A percentile compares a stretch with the other conserved stretches of the same genome.
Conservation (phyloP, 2,888 invertebrate species). For the Hipparchia semele region DNA sequence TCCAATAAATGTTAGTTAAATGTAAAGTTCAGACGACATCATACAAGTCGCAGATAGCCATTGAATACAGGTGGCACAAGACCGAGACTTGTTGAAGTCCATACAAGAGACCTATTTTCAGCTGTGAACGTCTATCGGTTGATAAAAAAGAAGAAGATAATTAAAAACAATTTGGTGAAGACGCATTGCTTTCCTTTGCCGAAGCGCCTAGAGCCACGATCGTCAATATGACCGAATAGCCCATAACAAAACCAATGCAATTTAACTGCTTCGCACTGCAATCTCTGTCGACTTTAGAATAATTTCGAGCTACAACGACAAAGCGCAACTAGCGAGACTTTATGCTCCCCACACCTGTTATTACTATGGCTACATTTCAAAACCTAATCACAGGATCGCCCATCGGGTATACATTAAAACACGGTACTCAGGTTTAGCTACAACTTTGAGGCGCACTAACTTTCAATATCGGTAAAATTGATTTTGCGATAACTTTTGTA, state of each 20-base stretch:
- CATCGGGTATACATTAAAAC: constrained; percentile 3
- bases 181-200: not conserved
- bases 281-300: constrained; percentile 30
- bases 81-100: no score
- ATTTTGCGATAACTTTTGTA: not conserved
- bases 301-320: constrained; percentile 31
- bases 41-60: no score
- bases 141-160: no score
- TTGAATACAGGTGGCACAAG: no score
- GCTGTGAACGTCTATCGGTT: no score
- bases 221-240: constrained; percentile 8
- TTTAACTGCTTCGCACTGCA: constrained; percentile 29
- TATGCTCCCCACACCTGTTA: constrained; percentile 31
- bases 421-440: not conserved
- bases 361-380: constrained; percentile 29
- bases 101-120: no score
- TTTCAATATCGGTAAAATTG: not conserved
- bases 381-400: constrained; percentile 29
- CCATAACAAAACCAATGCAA: constrained; percentile 28
- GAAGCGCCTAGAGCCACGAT: not conserved
- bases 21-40: no score
- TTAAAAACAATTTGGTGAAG: no score
- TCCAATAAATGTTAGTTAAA: no score
- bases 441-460: not conserved
- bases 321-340: constrained; percentile 24